These are phyloP conservation scores for Garra rufa DNA, from an alignment of 2,113 vertebrate species.

Conservation along the genomic window DNA sequence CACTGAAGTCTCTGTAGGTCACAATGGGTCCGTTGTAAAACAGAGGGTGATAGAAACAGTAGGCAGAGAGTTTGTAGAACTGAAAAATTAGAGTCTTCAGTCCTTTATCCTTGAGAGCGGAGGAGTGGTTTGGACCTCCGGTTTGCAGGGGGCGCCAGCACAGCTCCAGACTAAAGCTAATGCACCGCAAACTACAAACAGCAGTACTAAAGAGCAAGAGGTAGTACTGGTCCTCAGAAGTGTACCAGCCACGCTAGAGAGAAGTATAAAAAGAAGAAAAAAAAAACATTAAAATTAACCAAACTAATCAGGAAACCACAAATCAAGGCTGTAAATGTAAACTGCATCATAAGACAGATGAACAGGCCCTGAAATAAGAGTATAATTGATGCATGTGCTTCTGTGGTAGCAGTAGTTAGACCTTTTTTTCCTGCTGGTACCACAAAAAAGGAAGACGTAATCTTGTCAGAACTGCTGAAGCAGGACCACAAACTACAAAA, in stretches of 20 bases:
- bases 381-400: not conserved
- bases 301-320: not conserved
- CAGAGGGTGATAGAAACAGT: constrained; percentile 92
- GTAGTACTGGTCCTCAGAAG: constrained; percentile 86
- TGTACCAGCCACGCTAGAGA: constrained; percentile 88
- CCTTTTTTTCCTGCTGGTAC: too few species aligned
- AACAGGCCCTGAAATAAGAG: not conserved
- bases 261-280: constrained; percentile 27
- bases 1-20: constrained; percentile 83
- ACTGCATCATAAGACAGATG: not conserved
- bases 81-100: constrained; percentile 60
- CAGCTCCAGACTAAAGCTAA: constrained; percentile 90
- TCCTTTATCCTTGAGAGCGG: constrained; percentile 57
- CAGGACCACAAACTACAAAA: not conserved
- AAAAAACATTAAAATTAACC: not conserved
- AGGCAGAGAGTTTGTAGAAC: constrained; percentile 85
- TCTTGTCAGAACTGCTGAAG: not conserved
- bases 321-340: not conserved
- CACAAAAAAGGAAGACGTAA: not conserved
- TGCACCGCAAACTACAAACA: constrained; percentile 88
- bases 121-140: constrained; percentile 66
- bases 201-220: constrained; percentile 91
- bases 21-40: constrained; percentile 95
- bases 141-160: constrained; percentile 76
- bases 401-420: not conserved